phyloP scores from a whole-genome alignment of 2,797 vertebrate genomes.

The Bovichtus variegatus region DNA sequence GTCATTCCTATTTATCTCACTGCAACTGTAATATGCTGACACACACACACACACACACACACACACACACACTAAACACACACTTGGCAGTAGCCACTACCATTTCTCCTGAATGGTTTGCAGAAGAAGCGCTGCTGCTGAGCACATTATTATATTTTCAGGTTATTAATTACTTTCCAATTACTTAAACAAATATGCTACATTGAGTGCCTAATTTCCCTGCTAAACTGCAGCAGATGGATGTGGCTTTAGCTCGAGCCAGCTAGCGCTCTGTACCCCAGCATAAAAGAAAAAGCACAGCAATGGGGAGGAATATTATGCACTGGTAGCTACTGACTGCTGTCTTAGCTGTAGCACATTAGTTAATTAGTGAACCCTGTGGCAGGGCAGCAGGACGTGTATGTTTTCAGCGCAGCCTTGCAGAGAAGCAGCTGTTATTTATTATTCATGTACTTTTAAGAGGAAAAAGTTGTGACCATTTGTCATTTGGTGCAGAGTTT shows the following conservation, averaged over 20 bases:
- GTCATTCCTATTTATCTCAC: conserved; percentile 63
- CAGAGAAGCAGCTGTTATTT: conserved; percentile 60
- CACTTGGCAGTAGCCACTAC: conserved; percentile 40
- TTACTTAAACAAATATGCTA: conserved; percentile 87
- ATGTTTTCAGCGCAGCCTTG: conserved; percentile 45
- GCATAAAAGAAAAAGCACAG: conserved; percentile 40
- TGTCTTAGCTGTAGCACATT: conserved; percentile 70
- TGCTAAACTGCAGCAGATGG: conserved; percentile 84
- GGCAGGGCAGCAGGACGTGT: conserved; percentile 46
- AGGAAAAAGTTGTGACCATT: conserved; percentile 24
- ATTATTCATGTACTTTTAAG: conserved; percentile 46
- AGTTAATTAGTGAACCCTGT: conserved; percentile 70
- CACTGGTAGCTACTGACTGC: conserved; percentile 46
- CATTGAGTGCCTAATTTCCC: conserved; percentile 88
- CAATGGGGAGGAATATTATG: conserved; percentile 45
- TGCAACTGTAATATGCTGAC: conserved; percentile 60
- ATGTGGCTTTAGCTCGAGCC: conserved; percentile 63
- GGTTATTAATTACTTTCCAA: conserved; percentile 88
- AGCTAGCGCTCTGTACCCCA: conserved; percentile 27
- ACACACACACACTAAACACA: conserved; percentile 18
- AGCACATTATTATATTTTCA: conserved; percentile 77
- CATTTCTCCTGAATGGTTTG: conserved; percentile 52
- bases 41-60: conserved; percentile 38
- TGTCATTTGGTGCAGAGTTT: conserved; percentile 13
- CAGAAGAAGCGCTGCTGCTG: conserved; percentile 62